Conservation (phyloP, 1,140 invertebrate species). For the Melanaphis sacchari region DNA sequence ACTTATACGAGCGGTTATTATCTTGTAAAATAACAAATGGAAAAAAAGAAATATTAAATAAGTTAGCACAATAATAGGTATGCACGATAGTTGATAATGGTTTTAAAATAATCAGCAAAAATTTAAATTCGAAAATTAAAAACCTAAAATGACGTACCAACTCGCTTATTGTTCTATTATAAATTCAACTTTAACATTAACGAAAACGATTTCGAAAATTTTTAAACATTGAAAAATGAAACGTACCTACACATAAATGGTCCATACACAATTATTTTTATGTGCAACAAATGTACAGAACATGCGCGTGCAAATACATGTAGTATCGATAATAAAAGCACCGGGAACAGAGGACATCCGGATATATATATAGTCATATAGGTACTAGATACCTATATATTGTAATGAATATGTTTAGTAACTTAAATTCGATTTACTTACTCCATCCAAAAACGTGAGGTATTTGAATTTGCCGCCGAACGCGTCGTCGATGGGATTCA, state of each 20-base stretch:
- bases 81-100: not conserved
- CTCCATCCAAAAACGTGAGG: conserved; percentile 84
- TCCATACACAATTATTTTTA: not conserved
- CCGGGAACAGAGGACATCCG: not conserved
- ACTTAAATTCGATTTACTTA: conserved; percentile 67
- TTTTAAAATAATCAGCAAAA: not conserved
- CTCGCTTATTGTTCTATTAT: not conserved
- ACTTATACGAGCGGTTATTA: no score
- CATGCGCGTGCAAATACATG: not conserved
- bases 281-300: not conserved
- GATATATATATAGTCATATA: no score
- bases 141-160: not conserved
- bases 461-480: conserved; percentile 85
- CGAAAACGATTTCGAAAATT: not conserved
- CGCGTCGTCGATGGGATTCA: conserved; percentile 63
- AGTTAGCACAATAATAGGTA: not conserved
- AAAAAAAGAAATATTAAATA: no score
- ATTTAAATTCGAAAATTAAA: not conserved
- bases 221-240: no score
- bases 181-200: not conserved
- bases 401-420: no score
- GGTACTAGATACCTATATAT: no score
- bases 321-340: no score
- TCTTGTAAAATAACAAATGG: no score
- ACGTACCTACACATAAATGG: no score